Evolutionary conservation across 2,113 vertebrate species (phyloP).

Genomic region (Camarhynchus parvulus): DNA sequence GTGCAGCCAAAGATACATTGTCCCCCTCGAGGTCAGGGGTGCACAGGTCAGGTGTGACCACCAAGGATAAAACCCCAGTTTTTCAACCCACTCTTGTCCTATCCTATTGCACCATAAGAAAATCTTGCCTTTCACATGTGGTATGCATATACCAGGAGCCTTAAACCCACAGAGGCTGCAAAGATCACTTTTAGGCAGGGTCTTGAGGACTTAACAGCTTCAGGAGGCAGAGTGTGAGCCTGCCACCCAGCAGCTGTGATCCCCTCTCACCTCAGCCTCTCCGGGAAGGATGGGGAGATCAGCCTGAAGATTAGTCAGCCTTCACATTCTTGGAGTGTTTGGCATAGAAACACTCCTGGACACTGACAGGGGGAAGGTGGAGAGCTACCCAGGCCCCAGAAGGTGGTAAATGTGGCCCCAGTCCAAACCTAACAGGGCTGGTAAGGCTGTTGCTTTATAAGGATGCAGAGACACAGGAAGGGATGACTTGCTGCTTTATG

Average conservation of each 20-base stretch:
- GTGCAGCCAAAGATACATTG: not conserved
- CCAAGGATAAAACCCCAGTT: not conserved
- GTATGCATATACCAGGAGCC: not conserved
- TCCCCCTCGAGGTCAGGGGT: not conserved
- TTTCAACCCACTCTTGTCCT: not conserved
- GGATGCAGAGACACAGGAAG: not conserved
- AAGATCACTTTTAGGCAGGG: not conserved
- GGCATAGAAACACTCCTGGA: slow-evolving; percentile 50
- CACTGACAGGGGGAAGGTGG: slow-evolving; percentile 39
- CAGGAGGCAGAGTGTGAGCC: not conserved
- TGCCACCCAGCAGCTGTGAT: not conserved
- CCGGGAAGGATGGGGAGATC: slow-evolving; percentile 22
- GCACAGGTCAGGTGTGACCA: not conserved
- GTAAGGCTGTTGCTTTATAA: slow-evolving; percentile 19
- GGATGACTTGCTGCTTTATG: not conserved
- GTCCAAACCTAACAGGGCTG: slow-evolving; percentile 13
- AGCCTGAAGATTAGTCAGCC: slow-evolving; percentile 1
- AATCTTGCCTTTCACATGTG: not conserved
- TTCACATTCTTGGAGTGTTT: slow-evolving; percentile 43
- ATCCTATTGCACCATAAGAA: not conserved
- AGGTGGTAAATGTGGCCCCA: not conserved
- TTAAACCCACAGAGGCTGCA: not conserved
- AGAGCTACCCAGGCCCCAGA: not conserved
- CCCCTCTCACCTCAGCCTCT: not conserved
- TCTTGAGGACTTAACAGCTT: not conserved